Percentiles rank a stretch among this genome's conserved stretches.
Conservation (phyloP, 1,140 invertebrate genomes). For the Teleopsis dalmanni region DNA sequence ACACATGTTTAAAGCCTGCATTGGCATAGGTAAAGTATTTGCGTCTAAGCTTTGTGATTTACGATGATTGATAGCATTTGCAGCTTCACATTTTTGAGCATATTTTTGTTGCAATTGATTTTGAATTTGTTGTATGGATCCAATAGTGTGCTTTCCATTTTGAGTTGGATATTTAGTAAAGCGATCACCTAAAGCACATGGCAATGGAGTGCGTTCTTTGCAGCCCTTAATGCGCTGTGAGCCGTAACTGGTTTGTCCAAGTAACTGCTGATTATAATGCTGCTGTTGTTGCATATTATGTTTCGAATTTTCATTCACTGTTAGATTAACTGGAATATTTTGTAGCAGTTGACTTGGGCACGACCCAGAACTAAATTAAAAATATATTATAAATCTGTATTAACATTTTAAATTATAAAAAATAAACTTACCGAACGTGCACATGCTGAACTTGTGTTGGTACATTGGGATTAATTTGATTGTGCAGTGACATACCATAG, state of each 20-base stretch:
- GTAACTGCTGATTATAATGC: conserved; percentile 7
- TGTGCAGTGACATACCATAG: conserved; percentile 52
- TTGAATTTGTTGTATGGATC: neutral
- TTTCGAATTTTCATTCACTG: neutral
- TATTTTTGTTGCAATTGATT: conserved; percentile 13
- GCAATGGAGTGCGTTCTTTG: conserved; percentile 35
- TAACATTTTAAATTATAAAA: neutral
- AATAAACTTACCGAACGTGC: conserved; percentile 54
- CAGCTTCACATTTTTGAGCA: conserved; percentile 2
- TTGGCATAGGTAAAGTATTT: conserved; percentile 33
- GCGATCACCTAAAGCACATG: neutral
- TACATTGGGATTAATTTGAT: conserved; percentile 20
- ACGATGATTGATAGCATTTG: conserved; percentile 52
- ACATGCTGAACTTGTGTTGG: conserved; percentile 48
- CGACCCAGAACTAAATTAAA: conserved; percentile 69
- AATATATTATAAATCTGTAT: neutral
- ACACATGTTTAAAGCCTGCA: neutral
- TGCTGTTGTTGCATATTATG: neutral
- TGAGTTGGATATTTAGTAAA: neutral
- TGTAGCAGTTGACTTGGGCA: conserved; percentile 81
- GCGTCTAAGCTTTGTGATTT: conserved; percentile 76
- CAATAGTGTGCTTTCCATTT: no score
- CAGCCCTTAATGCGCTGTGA: conserved; percentile 36
- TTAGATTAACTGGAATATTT: conserved; percentile 45
- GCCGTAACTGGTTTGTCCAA: no score